phyloP scores from a whole-genome alignment of 2,888 invertebrate species.

The Elmis aenea region DNA sequence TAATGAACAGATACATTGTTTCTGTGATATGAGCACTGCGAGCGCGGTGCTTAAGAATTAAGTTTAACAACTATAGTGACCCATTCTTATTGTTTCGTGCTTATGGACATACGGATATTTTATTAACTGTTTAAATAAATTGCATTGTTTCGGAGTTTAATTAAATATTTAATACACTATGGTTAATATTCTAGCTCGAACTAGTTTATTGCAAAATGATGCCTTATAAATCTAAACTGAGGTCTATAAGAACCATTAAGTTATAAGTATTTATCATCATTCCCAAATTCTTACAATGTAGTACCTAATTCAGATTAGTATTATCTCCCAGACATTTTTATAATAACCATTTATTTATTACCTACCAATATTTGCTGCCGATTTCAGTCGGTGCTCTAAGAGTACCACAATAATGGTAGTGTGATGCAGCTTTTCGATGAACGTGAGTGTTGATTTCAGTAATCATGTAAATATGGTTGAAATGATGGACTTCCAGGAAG shows the following conservation, averaged over 20 bases:
- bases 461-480: no score
- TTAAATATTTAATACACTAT: slow-evolving; percentile 12
- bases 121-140: no score
- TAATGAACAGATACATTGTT: slow-evolving; percentile 33
- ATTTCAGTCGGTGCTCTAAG: no score
- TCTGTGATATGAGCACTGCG: slow-evolving; percentile 40
- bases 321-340: no score
- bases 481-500: no score
- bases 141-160: no score
- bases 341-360: no score
- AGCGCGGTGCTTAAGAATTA: slow-evolving; percentile 18
- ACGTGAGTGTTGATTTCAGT: no score
- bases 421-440: no score
- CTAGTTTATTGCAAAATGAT: slow-evolving; percentile 40
- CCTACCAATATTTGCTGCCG: no score
- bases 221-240: slow-evolving; percentile 39
- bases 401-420: no score
- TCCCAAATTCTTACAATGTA: neutral
- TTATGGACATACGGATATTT: slow-evolving; percentile 12
- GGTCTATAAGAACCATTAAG: slow-evolving; percentile 30
- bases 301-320: no score
- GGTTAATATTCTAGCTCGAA: slow-evolving; percentile 19
- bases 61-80: slow-evolving; percentile 17
- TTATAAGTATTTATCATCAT: slow-evolving; percentile 10
- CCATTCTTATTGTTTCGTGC: slow-evolving; percentile 15